Conservation (phyloP, 2,113 vertebrate genomes). For the Xiphias gladius region DNA sequence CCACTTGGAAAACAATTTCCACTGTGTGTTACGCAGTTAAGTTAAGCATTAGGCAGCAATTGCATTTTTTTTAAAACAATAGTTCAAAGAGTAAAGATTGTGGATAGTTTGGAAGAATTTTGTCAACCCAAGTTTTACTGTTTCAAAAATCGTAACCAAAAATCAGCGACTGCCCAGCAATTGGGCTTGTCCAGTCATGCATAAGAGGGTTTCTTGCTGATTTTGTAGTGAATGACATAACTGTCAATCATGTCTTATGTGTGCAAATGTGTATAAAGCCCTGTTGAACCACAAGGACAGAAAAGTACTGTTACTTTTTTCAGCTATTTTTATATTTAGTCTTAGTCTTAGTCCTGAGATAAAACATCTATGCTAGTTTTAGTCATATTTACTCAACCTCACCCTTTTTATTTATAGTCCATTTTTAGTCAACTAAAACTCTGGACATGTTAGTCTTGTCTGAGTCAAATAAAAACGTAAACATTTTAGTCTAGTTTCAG, state of each 20-base stretch:
- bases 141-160: not conserved
- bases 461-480: no score
- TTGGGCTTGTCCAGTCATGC: not conserved
- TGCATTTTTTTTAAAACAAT: slow-evolving; percentile 6
- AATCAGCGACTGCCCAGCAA: not conserved
- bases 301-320: no score
- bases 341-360: no score
- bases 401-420: no score
- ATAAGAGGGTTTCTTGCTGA: not conserved
- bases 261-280: no score
- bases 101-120: not conserved
- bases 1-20: not conserved
- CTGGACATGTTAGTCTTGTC: no score
- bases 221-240: not conserved
- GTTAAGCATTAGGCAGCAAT: slow-evolving; percentile 9
- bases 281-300: not conserved
- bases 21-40: slow-evolving; percentile 5
- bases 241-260: not conserved
- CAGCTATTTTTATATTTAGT: no score
- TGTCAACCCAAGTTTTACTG: not conserved
- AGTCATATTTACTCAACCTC: no score
- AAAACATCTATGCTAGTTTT: no score
- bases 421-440: no score
- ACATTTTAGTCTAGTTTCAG: no score
- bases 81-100: not conserved